phyloP scores from a whole-genome alignment of 1,140 invertebrate genomes.

The Chlorops oryzae region DNA sequence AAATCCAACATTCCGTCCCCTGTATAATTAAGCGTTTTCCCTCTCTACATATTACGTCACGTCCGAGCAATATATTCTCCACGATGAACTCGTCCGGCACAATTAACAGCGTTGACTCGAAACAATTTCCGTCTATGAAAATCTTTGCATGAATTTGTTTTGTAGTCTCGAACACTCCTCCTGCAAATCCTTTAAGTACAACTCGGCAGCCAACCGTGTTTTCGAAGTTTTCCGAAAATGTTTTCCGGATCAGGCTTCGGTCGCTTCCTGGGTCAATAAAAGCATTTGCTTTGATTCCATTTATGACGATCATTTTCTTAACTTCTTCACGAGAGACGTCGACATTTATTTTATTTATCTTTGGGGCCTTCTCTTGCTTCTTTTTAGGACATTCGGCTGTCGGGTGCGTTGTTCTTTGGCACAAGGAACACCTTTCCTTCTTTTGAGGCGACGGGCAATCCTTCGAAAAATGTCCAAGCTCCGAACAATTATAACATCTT shows the following conservation, averaged over 20 bases:
- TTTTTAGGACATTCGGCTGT: not conserved
- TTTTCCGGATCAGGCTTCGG: not conserved
- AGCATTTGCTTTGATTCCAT: not conserved
- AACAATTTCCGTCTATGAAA: no score
- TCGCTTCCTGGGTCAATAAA: not conserved
- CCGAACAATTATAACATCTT: constrained; percentile 4
- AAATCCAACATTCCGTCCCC: not conserved
- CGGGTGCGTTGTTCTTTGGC: not conserved
- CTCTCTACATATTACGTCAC: not conserved
- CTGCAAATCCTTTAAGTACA: constrained; percentile 5
- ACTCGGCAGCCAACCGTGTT: not conserved
- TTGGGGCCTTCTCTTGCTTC: no score
- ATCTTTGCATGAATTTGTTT: not conserved
- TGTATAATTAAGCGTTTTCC: not conserved
- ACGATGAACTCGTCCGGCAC: not conserved
- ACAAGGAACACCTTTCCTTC: not conserved
- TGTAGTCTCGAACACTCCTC: not conserved
- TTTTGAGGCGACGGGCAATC: not conserved
- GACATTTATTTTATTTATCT: no score
- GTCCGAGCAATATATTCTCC: constrained; percentile 1
- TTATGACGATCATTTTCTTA: not conserved
- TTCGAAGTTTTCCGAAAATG: not conserved
- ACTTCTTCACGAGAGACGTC: not conserved
- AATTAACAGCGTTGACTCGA: not conserved
- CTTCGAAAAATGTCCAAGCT: not conserved